Evolutionary conservation across 2,113 vertebrate species (phyloP), one percentile per base, ranked within the genome.

Genomic region (Podiceps cristatus): DNA sequence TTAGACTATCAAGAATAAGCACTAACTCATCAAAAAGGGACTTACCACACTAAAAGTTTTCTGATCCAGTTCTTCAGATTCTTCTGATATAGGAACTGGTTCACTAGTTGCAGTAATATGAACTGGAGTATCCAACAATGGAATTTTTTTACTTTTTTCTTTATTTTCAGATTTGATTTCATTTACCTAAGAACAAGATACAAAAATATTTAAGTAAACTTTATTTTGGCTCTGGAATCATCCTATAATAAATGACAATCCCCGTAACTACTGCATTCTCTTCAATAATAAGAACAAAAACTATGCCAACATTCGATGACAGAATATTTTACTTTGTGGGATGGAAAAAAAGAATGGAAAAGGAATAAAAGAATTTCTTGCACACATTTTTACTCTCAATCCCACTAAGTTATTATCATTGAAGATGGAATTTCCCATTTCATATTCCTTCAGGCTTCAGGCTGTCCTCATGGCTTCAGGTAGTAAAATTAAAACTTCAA

Each of bases 21-120:
- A 24, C 2, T 29, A 47, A 50, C 33, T 47, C 73, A 60, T 12
- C 28, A 67, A 91, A 75, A 62, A 22, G 15, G 8, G 75, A 95
- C 99, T 95, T 98, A 99, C 99, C 98, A 99, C 99, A 84, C 99
- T 99, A 91, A 99, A 99, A 15, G 99, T 99, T 96, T 99, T 99
- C 98, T 99, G 99, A 98, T 99, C 99, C 47, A 99, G 98, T 52
- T 99, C 99, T 96, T 99, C 99, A 19, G 99, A 99, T 93, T 99
- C 99, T 96, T 99, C 99, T 9, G 98, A 98, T 83, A 99, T 97
- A 25, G 98, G 98, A 82, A 99, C 97, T 16, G 97, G 98, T 24
- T 99, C 99, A 82, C 99, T 98, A 55, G 98, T 98, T 33, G 99
- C 98, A 11, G 99, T 99, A 69, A 99, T 99, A 18, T 99, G 99